Percentiles rank a stretch among this genome's conserved stretches.
These are phyloP conservation scores for Seira sanloemensis DNA, from an alignment of 2,888 invertebrate species.

Conservation along the genomic window DNA sequence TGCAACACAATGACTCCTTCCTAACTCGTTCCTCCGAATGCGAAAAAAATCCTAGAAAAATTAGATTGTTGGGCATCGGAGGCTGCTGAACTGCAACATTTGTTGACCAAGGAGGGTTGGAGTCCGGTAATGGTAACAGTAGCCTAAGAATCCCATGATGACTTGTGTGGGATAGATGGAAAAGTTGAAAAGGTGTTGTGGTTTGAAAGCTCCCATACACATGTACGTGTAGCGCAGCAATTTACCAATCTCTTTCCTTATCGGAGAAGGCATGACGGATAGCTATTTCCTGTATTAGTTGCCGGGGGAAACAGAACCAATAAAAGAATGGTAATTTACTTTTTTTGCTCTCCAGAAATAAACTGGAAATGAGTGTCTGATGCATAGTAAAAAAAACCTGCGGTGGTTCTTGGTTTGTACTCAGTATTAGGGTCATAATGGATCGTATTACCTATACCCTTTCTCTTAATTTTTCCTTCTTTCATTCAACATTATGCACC, in stretches of 20 bases:
- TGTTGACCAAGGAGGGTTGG: neutral
- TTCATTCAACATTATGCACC: neutral
- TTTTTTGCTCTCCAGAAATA: conserved; percentile 40
- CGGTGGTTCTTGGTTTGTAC: neutral
- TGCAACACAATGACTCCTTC: too few relatives aligned
- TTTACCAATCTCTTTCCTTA: neutral
- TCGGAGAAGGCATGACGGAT: conserved; percentile 28
- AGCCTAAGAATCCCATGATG: too few relatives aligned
- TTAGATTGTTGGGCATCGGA: too few relatives aligned
- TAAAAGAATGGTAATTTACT: conserved; percentile 21
- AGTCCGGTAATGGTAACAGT: neutral
- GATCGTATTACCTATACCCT: neutral
- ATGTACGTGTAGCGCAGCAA: neutral
- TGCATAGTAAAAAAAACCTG: neutral
- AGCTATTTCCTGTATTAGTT: conserved; percentile 33
- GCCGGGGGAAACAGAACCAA: neutral
- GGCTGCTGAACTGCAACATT: too few relatives aligned
- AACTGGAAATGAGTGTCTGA: conserved; percentile 43
- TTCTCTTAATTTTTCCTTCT: neutral
- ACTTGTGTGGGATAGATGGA: neutral
- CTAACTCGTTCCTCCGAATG: too few relatives aligned
- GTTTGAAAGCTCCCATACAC: neutral
- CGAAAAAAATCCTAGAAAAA: too few relatives aligned
- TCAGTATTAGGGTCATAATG: too few relatives aligned
- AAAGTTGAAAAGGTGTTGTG: neutral